Percentiles rank a stretch among this genome's conserved stretches.
phyloP scores from a whole-genome alignment of 2,888 invertebrate genomes.

The Drosophila subsilvestris region DNA sequence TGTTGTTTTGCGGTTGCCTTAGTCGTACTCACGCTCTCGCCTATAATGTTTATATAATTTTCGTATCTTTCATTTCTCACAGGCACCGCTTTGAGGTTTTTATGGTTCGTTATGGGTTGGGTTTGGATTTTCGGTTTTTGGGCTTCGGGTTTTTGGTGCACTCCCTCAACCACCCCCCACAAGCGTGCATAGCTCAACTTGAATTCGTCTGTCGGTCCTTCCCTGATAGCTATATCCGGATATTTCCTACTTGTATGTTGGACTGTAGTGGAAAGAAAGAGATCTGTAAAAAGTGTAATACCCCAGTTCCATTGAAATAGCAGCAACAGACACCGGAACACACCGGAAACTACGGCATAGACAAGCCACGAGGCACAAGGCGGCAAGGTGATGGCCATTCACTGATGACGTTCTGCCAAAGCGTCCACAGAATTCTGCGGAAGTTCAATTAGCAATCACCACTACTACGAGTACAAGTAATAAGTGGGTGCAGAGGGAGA shows the following conservation, averaged over 20 bases:
- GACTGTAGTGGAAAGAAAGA: not conserved
- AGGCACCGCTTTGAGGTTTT: slow-evolving; percentile 66
- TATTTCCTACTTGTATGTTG: not conserved
- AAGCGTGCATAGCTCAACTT: slow-evolving; percentile 22
- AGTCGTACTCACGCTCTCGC: slow-evolving; percentile 71
- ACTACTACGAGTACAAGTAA: not conserved
- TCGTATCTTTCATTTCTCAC: slow-evolving; percentile 63
- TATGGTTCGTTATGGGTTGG: slow-evolving; percentile 65
- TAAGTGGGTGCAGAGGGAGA: slow-evolving; percentile 15
- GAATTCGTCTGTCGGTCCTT: slow-evolving; percentile 1
- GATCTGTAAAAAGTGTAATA: not conserved
- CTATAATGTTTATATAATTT: slow-evolving; percentile 79
- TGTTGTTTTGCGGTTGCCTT: slow-evolving; percentile 69
- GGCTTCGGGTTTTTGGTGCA: slow-evolving; percentile 36
- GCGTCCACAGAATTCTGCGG: slow-evolving; percentile 43
- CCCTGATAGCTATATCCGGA: not conserved
- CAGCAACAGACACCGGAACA: slow-evolving; percentile 28
- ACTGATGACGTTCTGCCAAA: slow-evolving; percentile 30
- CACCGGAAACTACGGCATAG: slow-evolving; percentile 37
- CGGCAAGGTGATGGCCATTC: slow-evolving; percentile 44
- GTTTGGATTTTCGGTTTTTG: slow-evolving; percentile 35
- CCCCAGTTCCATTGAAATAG: slow-evolving; percentile 5
- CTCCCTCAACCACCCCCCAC: slow-evolving; percentile 24
- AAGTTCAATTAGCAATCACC: slow-evolving; percentile 54
- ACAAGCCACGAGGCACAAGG: slow-evolving; percentile 5